phyloP scores from a whole-genome alignment of 2,113 vertebrate genomes.

The Axis porcinus region DNA sequence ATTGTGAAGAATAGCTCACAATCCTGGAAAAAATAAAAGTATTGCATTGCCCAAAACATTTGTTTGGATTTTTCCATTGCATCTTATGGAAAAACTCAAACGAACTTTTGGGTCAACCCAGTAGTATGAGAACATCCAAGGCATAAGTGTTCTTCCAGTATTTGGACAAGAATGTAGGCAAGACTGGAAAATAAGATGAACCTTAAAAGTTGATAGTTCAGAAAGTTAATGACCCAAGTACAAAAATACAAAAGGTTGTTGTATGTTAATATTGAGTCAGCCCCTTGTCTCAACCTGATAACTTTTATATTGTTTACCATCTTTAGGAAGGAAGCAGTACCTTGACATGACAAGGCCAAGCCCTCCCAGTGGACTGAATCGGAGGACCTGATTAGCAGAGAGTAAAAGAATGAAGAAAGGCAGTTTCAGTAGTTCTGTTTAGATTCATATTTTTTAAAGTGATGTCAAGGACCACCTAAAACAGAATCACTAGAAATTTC shows the following conservation, averaged over 20 bases:
- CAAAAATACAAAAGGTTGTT: not conserved
- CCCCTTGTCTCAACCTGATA: not conserved
- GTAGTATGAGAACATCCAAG: too few relatives aligned
- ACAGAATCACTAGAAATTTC: not conserved
- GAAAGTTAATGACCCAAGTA: not conserved
- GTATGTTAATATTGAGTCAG: not conserved
- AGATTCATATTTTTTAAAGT: not conserved
- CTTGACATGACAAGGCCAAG: not conserved
- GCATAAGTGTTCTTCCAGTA: not conserved
- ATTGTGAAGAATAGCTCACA: not conserved
- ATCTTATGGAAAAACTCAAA: not conserved
- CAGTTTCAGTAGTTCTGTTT: not conserved
- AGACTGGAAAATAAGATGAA: not conserved
- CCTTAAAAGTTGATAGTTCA: not conserved
- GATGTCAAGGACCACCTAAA: not conserved
- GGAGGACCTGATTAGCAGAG: not conserved
- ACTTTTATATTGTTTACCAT: not conserved
- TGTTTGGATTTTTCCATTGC: not conserved
- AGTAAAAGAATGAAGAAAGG: not conserved
- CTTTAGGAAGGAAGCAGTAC: not conserved
- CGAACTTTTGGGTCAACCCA: not conserved
- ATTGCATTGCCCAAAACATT: not conserved
- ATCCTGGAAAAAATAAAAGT: not conserved
- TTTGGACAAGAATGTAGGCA: not conserved
- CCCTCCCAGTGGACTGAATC: fast-evolving